Evolutionary conservation across 2,113 vertebrate species (phyloP), one percentile per base, ranked within the genome.

Genomic region (Protobothrops mucrosquamatus): DNA sequence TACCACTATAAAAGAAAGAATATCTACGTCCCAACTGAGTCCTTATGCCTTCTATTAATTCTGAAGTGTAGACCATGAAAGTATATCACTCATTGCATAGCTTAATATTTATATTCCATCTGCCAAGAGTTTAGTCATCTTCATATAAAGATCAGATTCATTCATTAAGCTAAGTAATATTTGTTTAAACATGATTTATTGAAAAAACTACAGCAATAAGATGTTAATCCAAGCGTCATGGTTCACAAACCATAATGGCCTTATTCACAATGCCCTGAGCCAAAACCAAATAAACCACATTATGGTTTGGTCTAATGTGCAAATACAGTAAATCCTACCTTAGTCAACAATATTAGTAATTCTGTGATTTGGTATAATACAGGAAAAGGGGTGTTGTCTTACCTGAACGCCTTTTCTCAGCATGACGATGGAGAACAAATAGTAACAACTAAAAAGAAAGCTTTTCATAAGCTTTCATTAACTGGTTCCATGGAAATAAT

Each of bases 1-100:
- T 85, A 74, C 54, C 52, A 57, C 54, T 92, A 89, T 85, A 89
- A 92, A 89, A 92, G 18, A 89, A 39, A 85, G 54, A 85, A n/a
- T 43, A 48, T 39, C 12, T 81, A 85, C 34, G 22, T 89, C 89
- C 23, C n/a, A 1, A 43, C n/a, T 7, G 24, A 43, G 57, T 48
- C 34, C 22, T 54, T 69, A 26, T 57, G 39, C 39, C 89, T n/a
- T 29, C 64, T 92, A 69, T 89, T 87, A 92, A n/a, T 92, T 89
- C 29, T 85, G 24, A 48, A 56, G 34, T 22, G 54, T 69, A 57
- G 64, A 51, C 54, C 26, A 9, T 52, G 12, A 39, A 85, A 89
- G 39, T 85, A 54, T 56, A 92, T 56, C 43, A 88, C 12, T 85
- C 54, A 18, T 48, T 85, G 34, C 6, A 55, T 15, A 57, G 52